Evolutionary conservation across 2,113 vertebrate species (phyloP).

Genomic region (Carollia perspicillata): DNA sequence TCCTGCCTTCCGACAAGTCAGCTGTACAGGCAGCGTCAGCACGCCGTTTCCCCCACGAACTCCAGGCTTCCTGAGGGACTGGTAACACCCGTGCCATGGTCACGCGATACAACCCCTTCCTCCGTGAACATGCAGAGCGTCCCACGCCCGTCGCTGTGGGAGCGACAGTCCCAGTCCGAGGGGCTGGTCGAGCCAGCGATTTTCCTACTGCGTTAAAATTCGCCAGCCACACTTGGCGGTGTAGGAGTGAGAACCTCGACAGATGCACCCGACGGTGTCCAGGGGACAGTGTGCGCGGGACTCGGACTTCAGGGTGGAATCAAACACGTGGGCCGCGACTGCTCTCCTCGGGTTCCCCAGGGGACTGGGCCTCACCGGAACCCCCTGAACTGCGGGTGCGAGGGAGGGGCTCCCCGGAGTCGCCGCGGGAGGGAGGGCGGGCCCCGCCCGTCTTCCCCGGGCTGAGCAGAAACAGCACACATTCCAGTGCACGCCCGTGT

Average conservation of each 20-base stretch:
- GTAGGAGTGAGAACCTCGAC: background rate
- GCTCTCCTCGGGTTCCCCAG: background rate
- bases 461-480: background rate
- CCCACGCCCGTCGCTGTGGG: background rate
- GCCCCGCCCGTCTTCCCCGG: no score
- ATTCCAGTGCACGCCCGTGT: background rate
- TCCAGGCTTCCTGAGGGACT: background rate
- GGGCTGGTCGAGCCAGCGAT: background rate
- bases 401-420: background rate
- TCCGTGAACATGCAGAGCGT: background rate
- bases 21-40: background rate
- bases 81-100: background rate
- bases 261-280: background rate
- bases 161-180: background rate
- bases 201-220: slow-evolving; percentile 22
- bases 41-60: background rate
- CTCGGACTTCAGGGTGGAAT: background rate
- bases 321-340: background rate
- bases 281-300: background rate
- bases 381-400: background rate
- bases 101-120: background rate
- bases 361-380: background rate
- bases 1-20: background rate
- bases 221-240: no score
- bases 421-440: background rate